Evolutionary conservation across 2,888 invertebrate genomes (phyloP), one percentile per base, ranked within the genome.

Genomic region (Xanthia togata): DNA sequence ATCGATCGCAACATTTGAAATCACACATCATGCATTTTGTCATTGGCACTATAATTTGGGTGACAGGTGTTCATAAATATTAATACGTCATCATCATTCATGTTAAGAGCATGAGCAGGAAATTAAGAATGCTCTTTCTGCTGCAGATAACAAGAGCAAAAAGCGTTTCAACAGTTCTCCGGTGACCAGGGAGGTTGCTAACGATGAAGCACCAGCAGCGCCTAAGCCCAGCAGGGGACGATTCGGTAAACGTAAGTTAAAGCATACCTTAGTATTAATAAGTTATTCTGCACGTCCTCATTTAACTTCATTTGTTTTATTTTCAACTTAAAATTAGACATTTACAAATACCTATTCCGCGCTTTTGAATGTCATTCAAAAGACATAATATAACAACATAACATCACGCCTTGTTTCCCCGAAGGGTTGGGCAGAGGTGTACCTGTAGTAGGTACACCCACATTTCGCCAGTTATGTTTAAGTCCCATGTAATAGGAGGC

Each of bases 221-320:
- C 85, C 93, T 35, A 96, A 96, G 72, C 93, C 95, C 53, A 93
- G 88, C 89, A 93, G 95, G 86, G 93, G 93, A 68, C 93, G 96
- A 76, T 96, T 96, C 88, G 94, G 94, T 84, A 93, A 92, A 91
- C 95, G 96, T 96, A 93, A 93, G 96, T 93, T 83, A 57, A 59
- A 63, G 23, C 12, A n/a, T 26, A 53, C 23, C 11, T 17, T 23
- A 68, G 0, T 23, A 11, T 26, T 23, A 23, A 26, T 12, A 35
- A 5, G 35, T 35, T n/a, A 35, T 9, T 65, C 31, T 6, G 6
- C 2, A 4, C 2, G 50, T 59, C 26, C 6, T 14, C 14, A 57
- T 47, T 31, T 59, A 59, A 59, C 31, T 31, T 1, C 17, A 31
- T 59, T 31, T 8, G 3, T 2, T 57, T 31, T 3, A 17, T 59